phyloP scores from a whole-genome alignment of 2,113 vertebrate genomes.

The Coptodon rendalli region DNA sequence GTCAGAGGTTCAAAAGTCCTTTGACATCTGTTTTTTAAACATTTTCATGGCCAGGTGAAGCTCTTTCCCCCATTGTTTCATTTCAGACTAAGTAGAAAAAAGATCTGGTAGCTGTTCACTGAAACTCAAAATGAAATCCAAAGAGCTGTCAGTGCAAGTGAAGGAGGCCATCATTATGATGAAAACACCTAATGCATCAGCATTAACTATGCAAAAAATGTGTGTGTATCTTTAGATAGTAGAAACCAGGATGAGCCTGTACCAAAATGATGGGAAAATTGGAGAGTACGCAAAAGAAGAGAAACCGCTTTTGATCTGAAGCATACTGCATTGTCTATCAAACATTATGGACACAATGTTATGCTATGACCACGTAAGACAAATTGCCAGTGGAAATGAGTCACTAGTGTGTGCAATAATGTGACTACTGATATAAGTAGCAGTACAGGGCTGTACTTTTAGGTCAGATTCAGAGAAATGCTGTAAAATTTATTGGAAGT shows the following conservation, averaged over 20 bases:
- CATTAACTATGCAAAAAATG: no score
- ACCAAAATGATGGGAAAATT: neutral
- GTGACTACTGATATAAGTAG: neutral
- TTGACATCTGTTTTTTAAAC: no score
- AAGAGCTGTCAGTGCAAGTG: no score
- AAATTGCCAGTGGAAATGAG: neutral
- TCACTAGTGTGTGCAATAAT: neutral
- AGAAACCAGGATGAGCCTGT: neutral
- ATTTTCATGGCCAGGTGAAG: no score
- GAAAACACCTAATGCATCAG: no score
- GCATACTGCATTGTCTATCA: neutral
- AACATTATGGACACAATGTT: neutral
- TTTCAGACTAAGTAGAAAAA: no score
- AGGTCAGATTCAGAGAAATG: neutral
- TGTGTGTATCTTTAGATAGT: neutral
- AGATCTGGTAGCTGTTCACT: no score
- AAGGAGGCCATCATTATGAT: no score
- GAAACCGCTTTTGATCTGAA: accelerated
- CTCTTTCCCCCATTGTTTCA: no score
- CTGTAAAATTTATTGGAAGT: neutral
- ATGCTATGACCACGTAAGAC: neutral
- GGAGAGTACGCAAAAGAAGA: neutral
- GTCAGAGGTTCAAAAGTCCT: no score
- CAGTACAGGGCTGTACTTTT: neutral
- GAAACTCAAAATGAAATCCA: no score